Evolutionary conservation across 2,888 invertebrate species (phyloP).

Genomic region (Stictocephala bisonia): DNA sequence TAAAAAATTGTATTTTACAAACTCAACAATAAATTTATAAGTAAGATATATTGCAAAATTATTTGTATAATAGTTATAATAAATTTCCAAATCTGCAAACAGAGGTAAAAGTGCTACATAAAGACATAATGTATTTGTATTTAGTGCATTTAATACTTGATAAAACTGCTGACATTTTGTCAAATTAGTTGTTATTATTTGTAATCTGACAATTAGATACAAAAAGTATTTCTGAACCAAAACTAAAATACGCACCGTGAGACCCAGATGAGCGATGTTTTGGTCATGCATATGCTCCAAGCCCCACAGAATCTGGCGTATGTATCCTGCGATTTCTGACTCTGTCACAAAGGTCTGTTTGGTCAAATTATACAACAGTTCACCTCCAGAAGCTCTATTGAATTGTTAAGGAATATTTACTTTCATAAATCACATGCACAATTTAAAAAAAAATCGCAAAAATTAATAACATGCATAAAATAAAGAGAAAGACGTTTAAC

Average conservation of each 20-base stretch:
- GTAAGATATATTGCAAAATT: too few relatives aligned
- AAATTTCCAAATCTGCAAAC: too few relatives aligned
- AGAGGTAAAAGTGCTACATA: too few relatives aligned
- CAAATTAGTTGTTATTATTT: too few relatives aligned
- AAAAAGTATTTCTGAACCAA: too few relatives aligned
- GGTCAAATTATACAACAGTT: slow-evolving; percentile 79
- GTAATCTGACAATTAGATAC: slow-evolving; percentile 40
- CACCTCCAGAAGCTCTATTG: slow-evolving; percentile 78
- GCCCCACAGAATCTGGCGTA: slow-evolving; percentile 85
- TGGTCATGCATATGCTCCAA: slow-evolving; percentile 92
- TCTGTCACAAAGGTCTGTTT: slow-evolving; percentile 82
- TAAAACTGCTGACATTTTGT: too few relatives aligned
- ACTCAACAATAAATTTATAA: too few relatives aligned
- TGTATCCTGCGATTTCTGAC: slow-evolving; percentile 85
- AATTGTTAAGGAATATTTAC: slow-evolving; percentile 54
- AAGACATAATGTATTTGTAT: too few relatives aligned
- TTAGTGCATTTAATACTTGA: too few relatives aligned
- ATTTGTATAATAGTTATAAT: too few relatives aligned
- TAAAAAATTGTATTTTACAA: too few relatives aligned
- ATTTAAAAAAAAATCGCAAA: not conserved
- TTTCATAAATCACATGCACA: too few relatives aligned
- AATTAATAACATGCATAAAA: not conserved
- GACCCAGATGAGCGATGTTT: slow-evolving; percentile 90
- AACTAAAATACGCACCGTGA: slow-evolving; percentile 76
- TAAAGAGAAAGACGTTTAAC: not conserved